phyloP scores from a whole-genome alignment of 1,140 invertebrate genomes.

The Diuraphis noxia region DNA sequence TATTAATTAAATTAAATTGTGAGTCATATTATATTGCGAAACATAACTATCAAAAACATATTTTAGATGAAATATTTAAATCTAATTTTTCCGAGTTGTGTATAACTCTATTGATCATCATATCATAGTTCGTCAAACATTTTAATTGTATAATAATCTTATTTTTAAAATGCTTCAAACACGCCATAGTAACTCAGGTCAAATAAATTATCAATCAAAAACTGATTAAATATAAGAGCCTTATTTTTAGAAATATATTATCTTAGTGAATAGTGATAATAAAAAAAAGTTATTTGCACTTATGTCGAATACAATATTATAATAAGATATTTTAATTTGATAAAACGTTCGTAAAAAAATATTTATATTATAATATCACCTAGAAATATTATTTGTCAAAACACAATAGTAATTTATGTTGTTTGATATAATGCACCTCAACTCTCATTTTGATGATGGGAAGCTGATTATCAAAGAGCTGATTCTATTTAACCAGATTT shows the following conservation, averaged over 20 bases:
- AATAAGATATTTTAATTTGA: not conserved
- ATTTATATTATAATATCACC: not conserved
- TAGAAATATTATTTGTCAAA: not conserved
- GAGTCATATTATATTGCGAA: not conserved
- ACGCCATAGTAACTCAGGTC: not conserved
- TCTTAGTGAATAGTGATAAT: not conserved
- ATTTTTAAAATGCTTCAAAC: not conserved
- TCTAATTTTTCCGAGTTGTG: not conserved
- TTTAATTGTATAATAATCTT: not conserved
- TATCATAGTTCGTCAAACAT: not conserved
- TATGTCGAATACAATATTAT: not conserved
- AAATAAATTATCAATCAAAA: not conserved
- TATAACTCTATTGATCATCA: not conserved
- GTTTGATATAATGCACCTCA: not conserved
- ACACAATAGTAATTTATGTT: not conserved
- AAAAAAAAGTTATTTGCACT: not conserved
- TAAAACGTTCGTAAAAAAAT: not conserved
- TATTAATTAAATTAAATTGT: too few species aligned
- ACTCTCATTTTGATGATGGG: not conserved
- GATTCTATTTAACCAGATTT: too few species aligned
- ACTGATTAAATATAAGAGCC: not conserved
- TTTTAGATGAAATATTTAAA: not conserved
- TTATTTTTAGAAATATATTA: not conserved
- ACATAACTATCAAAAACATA: not conserved
- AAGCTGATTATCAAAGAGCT: too few species aligned